phyloP scores from a whole-genome alignment of 2,797 vertebrate genomes.

The Poecilia velifera region DNA sequence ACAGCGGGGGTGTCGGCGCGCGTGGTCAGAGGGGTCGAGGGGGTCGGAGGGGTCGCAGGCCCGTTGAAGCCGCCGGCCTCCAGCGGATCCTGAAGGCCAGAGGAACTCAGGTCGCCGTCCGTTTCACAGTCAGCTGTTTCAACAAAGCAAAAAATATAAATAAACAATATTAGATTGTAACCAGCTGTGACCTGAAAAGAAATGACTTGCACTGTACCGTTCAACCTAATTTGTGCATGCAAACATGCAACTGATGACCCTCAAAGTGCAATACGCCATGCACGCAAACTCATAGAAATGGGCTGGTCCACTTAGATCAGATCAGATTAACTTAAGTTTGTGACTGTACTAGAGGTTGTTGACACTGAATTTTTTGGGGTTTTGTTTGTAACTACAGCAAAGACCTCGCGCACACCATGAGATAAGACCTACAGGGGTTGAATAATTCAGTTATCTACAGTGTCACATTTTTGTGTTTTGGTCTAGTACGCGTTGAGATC shows the following conservation, averaged over 20 bases:
- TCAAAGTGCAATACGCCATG: constrained; percentile 8
- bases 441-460: constrained; percentile 61
- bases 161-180: constrained; percentile 59
- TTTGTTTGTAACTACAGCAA: constrained; percentile 18
- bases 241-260: constrained; percentile 20
- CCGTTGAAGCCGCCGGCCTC: constrained; percentile 68
- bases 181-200: constrained; percentile 31
- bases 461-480: constrained; percentile 51
- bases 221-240: constrained; percentile 1
- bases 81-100: constrained; percentile 87
- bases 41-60: constrained; percentile 54
- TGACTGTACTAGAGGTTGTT: background rate
- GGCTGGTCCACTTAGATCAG: background rate
- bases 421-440: constrained; percentile 35
- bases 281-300: constrained; percentile 6
- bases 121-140: constrained; percentile 94
- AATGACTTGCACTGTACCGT: constrained; percentile 20
- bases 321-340: background rate
- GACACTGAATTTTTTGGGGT: constrained; percentile 9
- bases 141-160: constrained; percentile 61
- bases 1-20: constrained; percentile 48
- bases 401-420: constrained; percentile 23
- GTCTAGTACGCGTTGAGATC: constrained; percentile 22
- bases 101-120: constrained; percentile 92
- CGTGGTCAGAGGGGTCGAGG: constrained; percentile 49